Evolutionary conservation across 1,140 invertebrate species (phyloP).

Genomic region (Chlorops oryzae): DNA sequence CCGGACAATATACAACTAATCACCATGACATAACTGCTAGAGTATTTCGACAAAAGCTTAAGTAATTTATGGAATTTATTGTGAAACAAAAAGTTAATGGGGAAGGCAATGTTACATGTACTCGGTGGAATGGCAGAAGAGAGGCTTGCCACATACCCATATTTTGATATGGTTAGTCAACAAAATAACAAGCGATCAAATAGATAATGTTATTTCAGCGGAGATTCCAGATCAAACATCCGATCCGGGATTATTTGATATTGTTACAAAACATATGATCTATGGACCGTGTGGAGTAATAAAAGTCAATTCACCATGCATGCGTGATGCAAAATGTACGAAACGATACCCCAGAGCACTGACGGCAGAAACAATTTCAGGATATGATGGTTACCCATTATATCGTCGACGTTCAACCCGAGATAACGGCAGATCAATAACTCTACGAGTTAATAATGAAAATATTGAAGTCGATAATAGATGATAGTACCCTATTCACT

Average conservation of each 20-base stretch:
- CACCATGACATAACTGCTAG: conserved; percentile 41
- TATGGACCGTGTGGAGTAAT: conserved; percentile 52
- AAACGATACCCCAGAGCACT: conserved; percentile 25
- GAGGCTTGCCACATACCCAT: conserved; percentile 20
- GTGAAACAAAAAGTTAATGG: conserved; percentile 42
- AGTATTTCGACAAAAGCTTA: conserved; percentile 52
- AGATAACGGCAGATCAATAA: conserved; percentile 13
- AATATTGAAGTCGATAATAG: too few relatives aligned
- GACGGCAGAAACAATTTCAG: conserved; percentile 21
- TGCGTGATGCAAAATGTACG: conserved; percentile 33
- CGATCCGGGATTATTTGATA: conserved; percentile 45
- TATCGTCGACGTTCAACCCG: conserved; percentile 41
- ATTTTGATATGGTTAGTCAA: conserved; percentile 10
- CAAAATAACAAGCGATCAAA: too few relatives aligned
- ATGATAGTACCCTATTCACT: too few relatives aligned
- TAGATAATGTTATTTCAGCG: too few relatives aligned
- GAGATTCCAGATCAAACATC: conserved; percentile 29
- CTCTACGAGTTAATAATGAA: conserved; percentile 18
- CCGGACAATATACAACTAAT: conserved; percentile 32
- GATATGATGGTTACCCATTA: conserved; percentile 47
- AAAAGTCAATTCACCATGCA: conserved; percentile 31
- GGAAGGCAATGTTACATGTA: conserved; percentile 45
- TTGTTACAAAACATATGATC: conserved; percentile 48
- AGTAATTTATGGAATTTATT: conserved; percentile 48
- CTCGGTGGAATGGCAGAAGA: conserved; percentile 52